These are phyloP conservation scores for Stomorhina lunata DNA, from an alignment of 2,888 invertebrate genomes.

Conservation along the genomic window DNA sequence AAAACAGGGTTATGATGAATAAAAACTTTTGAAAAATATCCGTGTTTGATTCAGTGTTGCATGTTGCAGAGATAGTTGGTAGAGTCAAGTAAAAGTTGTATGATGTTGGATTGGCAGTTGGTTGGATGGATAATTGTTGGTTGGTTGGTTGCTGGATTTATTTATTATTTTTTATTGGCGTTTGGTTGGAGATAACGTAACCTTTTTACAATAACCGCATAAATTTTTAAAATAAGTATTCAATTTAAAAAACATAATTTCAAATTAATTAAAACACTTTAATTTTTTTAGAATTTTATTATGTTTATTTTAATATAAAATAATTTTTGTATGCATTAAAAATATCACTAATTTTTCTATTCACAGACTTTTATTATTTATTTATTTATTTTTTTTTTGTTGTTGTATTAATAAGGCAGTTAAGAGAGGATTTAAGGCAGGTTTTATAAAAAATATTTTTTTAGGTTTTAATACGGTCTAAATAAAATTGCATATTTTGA, in stretches of 20 bases:
- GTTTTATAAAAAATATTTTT: background rate
- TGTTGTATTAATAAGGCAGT: conserved; percentile 52
- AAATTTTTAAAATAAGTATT: background rate
- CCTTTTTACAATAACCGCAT: conserved; percentile 41
- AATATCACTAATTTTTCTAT: conserved; percentile 55
- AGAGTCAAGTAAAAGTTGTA: conserved; percentile 40
- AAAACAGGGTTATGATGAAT: background rate
- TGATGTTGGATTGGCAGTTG: conserved; percentile 20
- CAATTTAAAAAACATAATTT: background rate
- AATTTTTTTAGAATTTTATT: conserved; percentile 6
- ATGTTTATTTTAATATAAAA: background rate
- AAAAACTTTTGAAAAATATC: conserved; percentile 36
- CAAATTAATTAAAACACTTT: background rate
- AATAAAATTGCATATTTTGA: too few relatives aligned
- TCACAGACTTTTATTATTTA: conserved; percentile 54
- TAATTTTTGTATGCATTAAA: conserved; percentile 22
- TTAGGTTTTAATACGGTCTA: too few relatives aligned
- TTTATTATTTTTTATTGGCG: conserved; percentile 1
- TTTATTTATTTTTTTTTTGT: background rate
- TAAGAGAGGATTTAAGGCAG: conserved; percentile 54
- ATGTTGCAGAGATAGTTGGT: conserved; percentile 41
- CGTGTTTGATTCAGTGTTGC: conserved; percentile 44
- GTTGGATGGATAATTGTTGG: conserved; percentile 27
- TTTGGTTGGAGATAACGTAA: conserved; percentile 28
- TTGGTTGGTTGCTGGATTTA: conserved; percentile 18